phyloP scores from a whole-genome alignment of 1,140 invertebrate species.

The Drosophila lowei region DNA sequence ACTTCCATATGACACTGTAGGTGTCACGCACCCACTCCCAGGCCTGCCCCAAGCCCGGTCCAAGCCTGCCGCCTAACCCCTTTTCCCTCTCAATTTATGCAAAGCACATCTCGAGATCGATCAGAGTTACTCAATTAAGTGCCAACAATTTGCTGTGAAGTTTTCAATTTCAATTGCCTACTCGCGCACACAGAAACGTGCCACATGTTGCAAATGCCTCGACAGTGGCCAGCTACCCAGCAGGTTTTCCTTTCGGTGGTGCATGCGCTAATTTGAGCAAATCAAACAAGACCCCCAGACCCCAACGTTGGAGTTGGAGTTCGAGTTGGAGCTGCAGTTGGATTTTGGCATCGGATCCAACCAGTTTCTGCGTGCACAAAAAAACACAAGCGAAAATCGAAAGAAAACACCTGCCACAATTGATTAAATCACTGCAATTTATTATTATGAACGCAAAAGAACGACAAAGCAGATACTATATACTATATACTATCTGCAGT shows the following conservation, averaged over 20 bases:
- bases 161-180: slow-evolving; percentile 44
- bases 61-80: too few relatives aligned
- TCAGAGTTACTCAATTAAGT: slow-evolving; percentile 49
- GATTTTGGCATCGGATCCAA: slow-evolving; percentile 16
- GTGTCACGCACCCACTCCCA: slow-evolving; percentile 41
- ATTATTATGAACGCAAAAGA: slow-evolving; percentile 63
- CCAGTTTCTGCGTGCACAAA: slow-evolving; percentile 65
- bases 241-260: slow-evolving; percentile 33
- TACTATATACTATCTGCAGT: too few relatives aligned
- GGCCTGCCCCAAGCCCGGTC: background rate
- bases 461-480: slow-evolving; percentile 11
- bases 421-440: slow-evolving; percentile 78
- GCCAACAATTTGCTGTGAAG: slow-evolving; percentile 50
- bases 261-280: slow-evolving; percentile 74
- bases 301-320: slow-evolving; percentile 5
- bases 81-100: slow-evolving; percentile 37
- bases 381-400: slow-evolving; percentile 6
- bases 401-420: slow-evolving; percentile 75
- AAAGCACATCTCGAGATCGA: slow-evolving; percentile 48
- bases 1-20: slow-evolving; percentile 37
- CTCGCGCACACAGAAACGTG: slow-evolving; percentile 27
- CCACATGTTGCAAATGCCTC: slow-evolving; percentile 37
- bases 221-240: background rate
- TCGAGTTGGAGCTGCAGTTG: slow-evolving; percentile 23
- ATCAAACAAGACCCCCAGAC: slow-evolving; percentile 62